Evolutionary conservation across 2,888 invertebrate species (phyloP).

Genomic region (Drosophila macrospina): DNA sequence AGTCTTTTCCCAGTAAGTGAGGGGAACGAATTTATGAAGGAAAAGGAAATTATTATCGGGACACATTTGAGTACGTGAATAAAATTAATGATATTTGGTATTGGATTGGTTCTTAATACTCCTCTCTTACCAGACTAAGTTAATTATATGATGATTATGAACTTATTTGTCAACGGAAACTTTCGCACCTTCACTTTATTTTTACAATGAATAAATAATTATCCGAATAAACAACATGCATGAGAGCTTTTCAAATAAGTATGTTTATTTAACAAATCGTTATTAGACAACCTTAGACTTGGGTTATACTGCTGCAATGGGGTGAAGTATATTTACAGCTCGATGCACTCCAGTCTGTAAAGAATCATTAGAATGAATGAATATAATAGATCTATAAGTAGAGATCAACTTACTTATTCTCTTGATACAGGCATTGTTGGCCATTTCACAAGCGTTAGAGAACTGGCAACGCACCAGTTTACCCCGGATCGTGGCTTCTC

Average conservation of each 20-base stretch:
- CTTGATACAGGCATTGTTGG: slow-evolving; percentile 16
- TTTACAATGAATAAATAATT: background rate
- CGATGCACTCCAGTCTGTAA: slow-evolving; percentile 32
- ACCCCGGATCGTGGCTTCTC: slow-evolving; percentile 23
- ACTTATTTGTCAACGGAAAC: too few species aligned
- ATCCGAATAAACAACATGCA: background rate
- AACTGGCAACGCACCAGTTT: slow-evolving; percentile 26
- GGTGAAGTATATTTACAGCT: slow-evolving; percentile 1
- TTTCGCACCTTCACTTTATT: background rate
- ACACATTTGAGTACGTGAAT: too few species aligned
- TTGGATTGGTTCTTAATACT: too few species aligned
- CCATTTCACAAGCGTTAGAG: slow-evolving; percentile 27
- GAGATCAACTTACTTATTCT: slow-evolving; percentile 28
- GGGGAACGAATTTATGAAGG: too few species aligned
- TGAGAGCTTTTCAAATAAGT: background rate
- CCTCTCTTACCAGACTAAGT: too few species aligned
- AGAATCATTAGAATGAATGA: background rate
- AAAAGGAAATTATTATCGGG: too few species aligned
- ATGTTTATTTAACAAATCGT: background rate
- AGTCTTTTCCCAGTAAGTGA: too few species aligned
- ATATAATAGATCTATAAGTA: background rate
- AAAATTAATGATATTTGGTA: too few species aligned
- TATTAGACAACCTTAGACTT: background rate
- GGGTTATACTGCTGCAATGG: background rate
- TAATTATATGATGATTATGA: too few species aligned